Percentiles rank a stretch among this genome's conserved stretches.
phyloP scores from a whole-genome alignment of 2,113 vertebrate species.

The Hydrochoerus hydrochaeris region DNA sequence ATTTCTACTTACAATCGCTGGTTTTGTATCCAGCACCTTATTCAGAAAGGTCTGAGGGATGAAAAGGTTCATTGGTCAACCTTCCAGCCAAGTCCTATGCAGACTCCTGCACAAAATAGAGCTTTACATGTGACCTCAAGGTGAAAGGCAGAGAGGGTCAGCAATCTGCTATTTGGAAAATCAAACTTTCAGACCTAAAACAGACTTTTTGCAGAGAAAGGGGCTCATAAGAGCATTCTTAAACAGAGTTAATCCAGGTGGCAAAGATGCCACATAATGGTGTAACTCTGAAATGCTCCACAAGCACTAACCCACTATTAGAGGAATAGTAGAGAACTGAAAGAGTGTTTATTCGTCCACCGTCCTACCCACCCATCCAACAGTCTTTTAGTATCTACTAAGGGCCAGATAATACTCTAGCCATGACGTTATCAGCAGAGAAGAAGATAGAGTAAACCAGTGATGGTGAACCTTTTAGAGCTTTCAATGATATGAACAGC shows the following conservation, averaged over 20 bases:
- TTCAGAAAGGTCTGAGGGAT: neutral
- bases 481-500: neutral
- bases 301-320: constrained; percentile 1
- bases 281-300: constrained; percentile 34
- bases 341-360: neutral
- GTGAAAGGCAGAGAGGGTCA: neutral
- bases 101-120: neutral
- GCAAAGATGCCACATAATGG: constrained; percentile 30
- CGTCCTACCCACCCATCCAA: neutral
- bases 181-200: constrained; percentile 22
- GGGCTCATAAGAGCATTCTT: neutral
- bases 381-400: neutral
- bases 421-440: constrained; percentile 3
- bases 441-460: neutral
- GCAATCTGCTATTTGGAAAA: constrained; percentile 24
- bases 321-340: neutral
- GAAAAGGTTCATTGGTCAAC: neutral
- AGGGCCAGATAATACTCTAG: neutral
- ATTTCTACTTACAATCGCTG: constrained; percentile 16
- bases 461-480: neutral
- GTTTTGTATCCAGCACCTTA: neutral
- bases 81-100: neutral
- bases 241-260: neutral
- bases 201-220: neutral
- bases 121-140: neutral